Conservation (phyloP, 2,113 vertebrate species). For the Theropithecus gelada region DNA sequence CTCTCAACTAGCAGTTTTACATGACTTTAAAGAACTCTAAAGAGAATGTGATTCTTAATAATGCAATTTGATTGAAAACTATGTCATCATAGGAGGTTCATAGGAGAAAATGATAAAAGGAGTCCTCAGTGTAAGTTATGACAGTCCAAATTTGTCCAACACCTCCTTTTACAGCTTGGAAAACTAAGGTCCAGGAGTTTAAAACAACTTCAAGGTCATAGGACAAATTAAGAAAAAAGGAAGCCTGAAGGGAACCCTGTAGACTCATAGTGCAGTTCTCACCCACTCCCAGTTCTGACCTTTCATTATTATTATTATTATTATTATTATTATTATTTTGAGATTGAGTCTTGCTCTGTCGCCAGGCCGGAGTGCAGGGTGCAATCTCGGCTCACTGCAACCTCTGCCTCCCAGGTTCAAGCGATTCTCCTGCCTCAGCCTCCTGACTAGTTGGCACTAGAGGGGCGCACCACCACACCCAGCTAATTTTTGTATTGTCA, state of each 20-base stretch:
- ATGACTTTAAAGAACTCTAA: slow-evolving; percentile 23
- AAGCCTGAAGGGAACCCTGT: neutral
- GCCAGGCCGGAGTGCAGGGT: no score
- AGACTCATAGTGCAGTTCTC: neutral
- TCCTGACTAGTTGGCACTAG: no score
- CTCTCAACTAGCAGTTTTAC: neutral
- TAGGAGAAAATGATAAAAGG: neutral
- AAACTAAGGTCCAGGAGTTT: slow-evolving; percentile 3
- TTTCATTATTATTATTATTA: no score
- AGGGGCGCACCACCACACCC: no score
- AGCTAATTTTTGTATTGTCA: no score
- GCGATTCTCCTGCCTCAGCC: no score
- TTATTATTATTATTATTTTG: no score
- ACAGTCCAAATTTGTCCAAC: neutral
- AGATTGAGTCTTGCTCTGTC: no score
- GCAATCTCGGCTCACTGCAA: no score
- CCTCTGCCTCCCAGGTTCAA: no score
- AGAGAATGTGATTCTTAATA: slow-evolving; percentile 22
- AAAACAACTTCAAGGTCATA: neutral
- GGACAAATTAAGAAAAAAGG: slow-evolving; percentile 6
- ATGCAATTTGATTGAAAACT: slow-evolving; percentile 30
- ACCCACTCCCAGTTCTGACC: neutral
- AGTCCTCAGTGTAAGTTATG: neutral
- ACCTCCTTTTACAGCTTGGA: neutral
- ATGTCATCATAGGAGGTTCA: neutral